Percentiles rank a stretch among this genome's conserved stretches.
phyloP scores from a whole-genome alignment of 1,140 invertebrate species.

The Condylostylus longicornis region DNA sequence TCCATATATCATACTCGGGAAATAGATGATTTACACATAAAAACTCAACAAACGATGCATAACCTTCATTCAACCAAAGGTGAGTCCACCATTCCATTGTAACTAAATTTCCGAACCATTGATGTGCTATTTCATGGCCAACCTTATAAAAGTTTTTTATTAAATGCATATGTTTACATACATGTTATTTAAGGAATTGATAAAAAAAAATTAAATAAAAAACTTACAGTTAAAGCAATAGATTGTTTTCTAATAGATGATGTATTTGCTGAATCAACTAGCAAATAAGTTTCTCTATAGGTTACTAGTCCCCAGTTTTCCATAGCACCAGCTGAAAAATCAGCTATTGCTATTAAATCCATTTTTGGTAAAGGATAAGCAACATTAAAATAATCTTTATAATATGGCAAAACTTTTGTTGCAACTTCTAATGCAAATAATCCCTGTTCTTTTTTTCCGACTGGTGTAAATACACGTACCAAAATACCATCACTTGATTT shows the following conservation, averaged over 20 bases:
- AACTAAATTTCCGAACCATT: slow-evolving; percentile 74
- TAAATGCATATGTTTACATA: no score
- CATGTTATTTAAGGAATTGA: no score
- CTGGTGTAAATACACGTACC: slow-evolving; percentile 82
- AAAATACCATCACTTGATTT: slow-evolving; percentile 63
- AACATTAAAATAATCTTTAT: slow-evolving; percentile 88
- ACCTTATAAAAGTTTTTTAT: no score
- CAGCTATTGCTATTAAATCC: slow-evolving; percentile 87
- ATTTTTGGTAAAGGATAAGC: slow-evolving; percentile 92
- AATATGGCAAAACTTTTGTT: slow-evolving; percentile 75
- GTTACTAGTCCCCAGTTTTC: slow-evolving; percentile 82
- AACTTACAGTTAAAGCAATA: slow-evolving; percentile 77
- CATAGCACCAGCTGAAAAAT: slow-evolving; percentile 87
- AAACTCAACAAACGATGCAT: slow-evolving; percentile 79
- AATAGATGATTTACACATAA: slow-evolving; percentile 76
- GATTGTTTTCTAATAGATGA: slow-evolving; percentile 69
- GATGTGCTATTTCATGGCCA: slow-evolving; percentile 76
- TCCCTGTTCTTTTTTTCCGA: slow-evolving; percentile 84
- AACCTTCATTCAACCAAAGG: slow-evolving; percentile 85
- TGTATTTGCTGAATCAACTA: slow-evolving; percentile 72
- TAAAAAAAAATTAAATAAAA: no score
- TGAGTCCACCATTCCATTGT: slow-evolving; percentile 86
- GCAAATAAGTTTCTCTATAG: slow-evolving; percentile 61
- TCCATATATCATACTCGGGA: slow-evolving; percentile 87
- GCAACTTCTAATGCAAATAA: slow-evolving; percentile 78